phyloP scores from a whole-genome alignment of 2,797 vertebrate genomes.

The Hylomyscus alleni region DNA sequence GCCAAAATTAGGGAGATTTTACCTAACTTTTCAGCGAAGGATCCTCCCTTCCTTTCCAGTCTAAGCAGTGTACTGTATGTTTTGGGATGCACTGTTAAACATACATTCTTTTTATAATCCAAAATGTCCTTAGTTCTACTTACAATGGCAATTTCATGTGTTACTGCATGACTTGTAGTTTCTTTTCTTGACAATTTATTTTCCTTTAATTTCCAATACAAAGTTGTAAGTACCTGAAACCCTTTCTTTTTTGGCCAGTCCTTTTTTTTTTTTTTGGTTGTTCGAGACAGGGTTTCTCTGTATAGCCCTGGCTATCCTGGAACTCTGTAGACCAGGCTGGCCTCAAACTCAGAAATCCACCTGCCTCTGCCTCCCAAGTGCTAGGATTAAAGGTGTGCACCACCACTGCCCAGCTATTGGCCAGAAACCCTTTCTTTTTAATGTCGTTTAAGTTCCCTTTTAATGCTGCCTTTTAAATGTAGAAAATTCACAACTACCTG shows the following conservation, averaged over 20 bases:
- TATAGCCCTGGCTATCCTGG: no score
- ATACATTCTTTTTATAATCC: neutral
- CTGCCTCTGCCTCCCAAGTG: no score
- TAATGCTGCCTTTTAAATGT: neutral
- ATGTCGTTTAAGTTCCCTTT: conserved; percentile 18
- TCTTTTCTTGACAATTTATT: conserved; percentile 42
- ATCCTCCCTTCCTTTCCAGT: neutral
- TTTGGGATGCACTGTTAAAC: conserved; percentile 26
- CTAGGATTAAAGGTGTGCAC: no score
- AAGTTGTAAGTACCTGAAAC: neutral
- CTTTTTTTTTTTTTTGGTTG: no score
- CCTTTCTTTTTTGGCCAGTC: conserved; percentile 55
- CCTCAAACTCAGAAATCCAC: no score
- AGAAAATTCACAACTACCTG: neutral
- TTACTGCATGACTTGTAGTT: neutral
- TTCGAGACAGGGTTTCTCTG: no score
- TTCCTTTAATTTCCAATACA: conserved; percentile 40
- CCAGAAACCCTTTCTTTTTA: conserved; percentile 40
- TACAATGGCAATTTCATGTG: conserved; percentile 25
- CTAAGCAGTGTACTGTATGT: neutral
- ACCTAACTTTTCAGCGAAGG: neutral
- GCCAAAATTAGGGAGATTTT: neutral
- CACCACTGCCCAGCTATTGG: no score
- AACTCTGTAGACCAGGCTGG: no score
- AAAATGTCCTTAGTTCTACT: neutral